These are phyloP conservation scores for Timema cristinae DNA, from an alignment of 2,888 invertebrate species.

Conservation along the genomic window DNA sequence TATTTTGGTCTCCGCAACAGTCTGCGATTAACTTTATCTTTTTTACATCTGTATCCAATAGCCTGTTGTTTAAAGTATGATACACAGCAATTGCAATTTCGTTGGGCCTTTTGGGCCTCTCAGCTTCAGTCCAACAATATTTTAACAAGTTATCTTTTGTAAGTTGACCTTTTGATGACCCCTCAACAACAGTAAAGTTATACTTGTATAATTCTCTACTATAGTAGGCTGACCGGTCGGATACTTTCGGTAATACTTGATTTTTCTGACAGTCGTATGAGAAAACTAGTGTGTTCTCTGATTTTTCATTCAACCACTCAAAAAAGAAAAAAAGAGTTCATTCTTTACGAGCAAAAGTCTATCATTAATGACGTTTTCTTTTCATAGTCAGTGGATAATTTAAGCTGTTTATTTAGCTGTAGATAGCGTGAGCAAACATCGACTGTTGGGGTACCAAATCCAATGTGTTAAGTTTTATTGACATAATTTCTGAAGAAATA, in stretches of 20 bases:
- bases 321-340: too few relatives aligned
- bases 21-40: constrained; percentile 3
- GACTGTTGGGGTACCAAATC: not conserved
- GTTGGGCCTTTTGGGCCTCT: constrained; percentile 10
- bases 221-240: constrained; percentile 11
- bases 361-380: not conserved
- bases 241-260: not conserved
- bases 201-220: constrained; percentile 8
- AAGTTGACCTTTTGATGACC: not conserved
- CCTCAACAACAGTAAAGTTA: constrained; percentile 13
- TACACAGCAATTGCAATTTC: constrained; percentile 19
- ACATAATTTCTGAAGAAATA: not conserved
- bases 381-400: not conserved
- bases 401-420: not conserved
- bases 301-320: constrained; percentile 14
- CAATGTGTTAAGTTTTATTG: not conserved
- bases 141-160: not conserved
- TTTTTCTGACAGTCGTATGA: constrained; percentile 15
- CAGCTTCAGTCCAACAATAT: constrained; percentile 14
- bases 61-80: not conserved
- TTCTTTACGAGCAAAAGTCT: too few relatives aligned
- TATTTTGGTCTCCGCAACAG: constrained; percentile 13
- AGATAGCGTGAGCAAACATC: not conserved
- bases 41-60: not conserved
- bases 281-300: not conserved